Base-by-base conservation (phyloP, 2,113 vertebrate species). In the Nannospalax galili region DNA sequence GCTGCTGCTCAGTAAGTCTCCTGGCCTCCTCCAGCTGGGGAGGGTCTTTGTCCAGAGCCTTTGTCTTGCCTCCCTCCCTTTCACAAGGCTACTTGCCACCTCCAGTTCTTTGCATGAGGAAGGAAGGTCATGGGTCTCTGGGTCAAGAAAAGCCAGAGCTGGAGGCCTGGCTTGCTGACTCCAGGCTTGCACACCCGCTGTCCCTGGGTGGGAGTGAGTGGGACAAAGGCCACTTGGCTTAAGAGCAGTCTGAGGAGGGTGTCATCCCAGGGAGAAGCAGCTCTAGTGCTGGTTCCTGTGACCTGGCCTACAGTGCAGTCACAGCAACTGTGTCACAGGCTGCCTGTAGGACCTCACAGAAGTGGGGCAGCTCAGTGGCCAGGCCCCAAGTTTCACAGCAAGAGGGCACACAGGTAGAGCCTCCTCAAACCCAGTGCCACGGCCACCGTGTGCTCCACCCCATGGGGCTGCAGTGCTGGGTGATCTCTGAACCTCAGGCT, bases 391-490 rank as follows among this genome's bases (percentile, higher is more conserved):
- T 37, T 56, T 14, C 14, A 64, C 12, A 28, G 24, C 7, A 3
- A 22, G 26, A 2, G 75, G 14, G 8, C 70, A 67, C 0, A 16
- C 62, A 84, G 28, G 40, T 14, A 19, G 62, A 65, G 17, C 8
- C 28, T 65, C 3, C 4, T 45, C 15, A 22, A 65, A 58, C 80
- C 42, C 60, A 65, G 35, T 0, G 64, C 56, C 35, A 2, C 0
- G 26, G 32, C 58, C 30, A 11, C 10, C 0, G 1, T 11, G 20
- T 67, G 87, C 60, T 16, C 7, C 6, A 42, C 28, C 20, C 60
- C 17, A 2, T 30, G 65, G 65, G 28, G 26, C 32, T 16, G 7
- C 32, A 1, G 16, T 10, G 52, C 28, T 0, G 1, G 10, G 12
- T 17, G 56, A 10, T 22, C 82, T 6, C 0, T 0, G 48, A 69